phyloP scores from a whole-genome alignment of 2,888 invertebrate genomes.

The Drosophila emarginata region DNA sequence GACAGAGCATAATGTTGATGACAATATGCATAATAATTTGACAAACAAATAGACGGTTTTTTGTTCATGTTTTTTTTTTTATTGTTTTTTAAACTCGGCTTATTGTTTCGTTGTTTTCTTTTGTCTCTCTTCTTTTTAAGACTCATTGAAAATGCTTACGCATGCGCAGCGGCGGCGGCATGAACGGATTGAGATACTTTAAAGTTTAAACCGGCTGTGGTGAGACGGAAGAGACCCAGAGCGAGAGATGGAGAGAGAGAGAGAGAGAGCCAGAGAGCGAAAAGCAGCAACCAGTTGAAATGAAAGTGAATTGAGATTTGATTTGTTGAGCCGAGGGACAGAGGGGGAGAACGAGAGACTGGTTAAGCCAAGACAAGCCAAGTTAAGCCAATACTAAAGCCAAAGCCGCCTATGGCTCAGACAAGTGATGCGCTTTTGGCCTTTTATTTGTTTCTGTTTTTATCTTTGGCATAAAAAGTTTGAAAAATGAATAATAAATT shows the following conservation, averaged over 20 bases:
- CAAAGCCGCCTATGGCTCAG: not conserved
- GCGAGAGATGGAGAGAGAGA: conserved; percentile 11
- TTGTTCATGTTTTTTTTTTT: not conserved
- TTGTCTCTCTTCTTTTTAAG: conserved; percentile 5
- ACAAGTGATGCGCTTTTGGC: not conserved
- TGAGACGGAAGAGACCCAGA: conserved; percentile 21
- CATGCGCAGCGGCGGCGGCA: conserved; percentile 53
- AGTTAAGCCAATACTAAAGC: not conserved
- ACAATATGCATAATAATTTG: conserved; percentile 46
- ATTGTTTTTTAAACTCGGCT: conserved; percentile 8
- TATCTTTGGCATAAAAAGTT: no score
- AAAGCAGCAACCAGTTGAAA: conserved; percentile 52
- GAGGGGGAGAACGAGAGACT: not conserved
- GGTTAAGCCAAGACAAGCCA: not conserved
- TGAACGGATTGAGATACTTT: conserved; percentile 4
- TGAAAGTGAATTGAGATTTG: conserved; percentile 71
- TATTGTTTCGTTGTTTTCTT: not conserved
- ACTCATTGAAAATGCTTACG: conserved; percentile 71
- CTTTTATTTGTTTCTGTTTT: not conserved
- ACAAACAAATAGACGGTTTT: conserved; percentile 10
- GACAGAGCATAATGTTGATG: conserved; percentile 29
- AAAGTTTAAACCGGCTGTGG: conserved; percentile 35
- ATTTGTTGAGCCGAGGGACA: not conserved
- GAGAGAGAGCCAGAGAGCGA: conserved; percentile 1
- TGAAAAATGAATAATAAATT: no score